Evolutionary conservation across 2,888 invertebrate genomes (phyloP), one percentile per base, ranked within the genome.

Genomic region (Lacanobia oleracea): DNA sequence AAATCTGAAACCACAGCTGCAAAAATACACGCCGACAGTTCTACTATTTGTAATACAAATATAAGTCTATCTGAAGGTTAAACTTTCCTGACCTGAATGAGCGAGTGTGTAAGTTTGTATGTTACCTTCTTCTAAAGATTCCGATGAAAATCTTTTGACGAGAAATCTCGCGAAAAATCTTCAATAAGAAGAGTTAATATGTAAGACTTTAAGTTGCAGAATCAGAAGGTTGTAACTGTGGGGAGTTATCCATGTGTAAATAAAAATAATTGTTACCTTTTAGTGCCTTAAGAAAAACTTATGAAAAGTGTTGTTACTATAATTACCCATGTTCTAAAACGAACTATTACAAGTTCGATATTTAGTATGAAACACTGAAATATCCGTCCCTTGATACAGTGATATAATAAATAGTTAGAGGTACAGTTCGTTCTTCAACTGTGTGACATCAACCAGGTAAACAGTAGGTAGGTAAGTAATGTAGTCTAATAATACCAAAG

Each of bases 401-500:
- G 86, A 85, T 85, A 72, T 66, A 56, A 64, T 16, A 63, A 75
- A 68, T 82, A 68, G 59, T 67, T 70, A 72, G 74, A 76, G 59
- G 62, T 72, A 82, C 62, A 67, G 74, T 75, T 50, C 74, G 61
- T 66, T 67, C 60, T 81, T 68, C 73, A 72, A 77, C 79, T 83
- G 81, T 84, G 69, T 81, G 68, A 75, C 81, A 86, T 72, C 75
- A 66, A 79, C 70, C 73, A 76, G 60, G 67, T 72, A 79, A 71
- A 69, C 70, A 77, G 50, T 87, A 79, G 68, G 50, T 87, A 79
- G 68, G 65, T 82, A 81, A 82, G 75, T 79, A 84, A 77, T 88
- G 83, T 93, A 94, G 94, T 95, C 93, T 93, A 90, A 89, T 91
- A 88, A 94, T 94, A 96, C 95, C 95, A 95, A 95, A 95, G 95